Percentiles rank a stretch among this genome's conserved stretches.
Evolutionary conservation across 2,113 vertebrate genomes (phyloP).

Genomic region (Stigmatopora nigra): DNA sequence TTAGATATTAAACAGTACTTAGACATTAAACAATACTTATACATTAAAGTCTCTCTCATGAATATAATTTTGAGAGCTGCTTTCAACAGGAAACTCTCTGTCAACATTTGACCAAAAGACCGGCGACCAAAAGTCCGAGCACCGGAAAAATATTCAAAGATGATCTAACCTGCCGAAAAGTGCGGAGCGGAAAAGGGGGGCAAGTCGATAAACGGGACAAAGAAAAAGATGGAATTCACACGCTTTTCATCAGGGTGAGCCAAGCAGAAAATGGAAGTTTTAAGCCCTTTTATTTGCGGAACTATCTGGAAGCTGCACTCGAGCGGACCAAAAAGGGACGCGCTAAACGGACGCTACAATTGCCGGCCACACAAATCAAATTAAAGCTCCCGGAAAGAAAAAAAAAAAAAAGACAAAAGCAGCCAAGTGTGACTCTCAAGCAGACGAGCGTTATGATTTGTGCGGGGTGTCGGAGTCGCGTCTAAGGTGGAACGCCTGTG

Average conservation of each 20-base stretch:
- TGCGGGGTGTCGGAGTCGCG: constrained; percentile 1
- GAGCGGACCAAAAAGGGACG: constrained; percentile 1
- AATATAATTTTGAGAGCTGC: too few relatives aligned
- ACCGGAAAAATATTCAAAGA: too few relatives aligned
- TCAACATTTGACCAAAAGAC: too few relatives aligned
- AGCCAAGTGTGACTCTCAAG: constrained; percentile 1
- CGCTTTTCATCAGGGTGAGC: not conserved
- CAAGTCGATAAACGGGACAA: not conserved
- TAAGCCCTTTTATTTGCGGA: constrained; percentile 8
- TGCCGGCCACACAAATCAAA: constrained; percentile 8
- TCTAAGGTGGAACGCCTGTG: constrained; percentile 3
- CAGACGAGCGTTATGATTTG: not conserved
- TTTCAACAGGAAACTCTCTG: too few relatives aligned
- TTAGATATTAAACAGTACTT: too few relatives aligned
- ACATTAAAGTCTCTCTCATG: too few relatives aligned
- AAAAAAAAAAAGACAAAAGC: not conserved
- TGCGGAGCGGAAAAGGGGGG: not conserved
- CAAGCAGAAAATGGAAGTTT: constrained; percentile 3
- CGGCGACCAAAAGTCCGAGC: too few relatives aligned
- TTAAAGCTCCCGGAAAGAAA: not conserved
- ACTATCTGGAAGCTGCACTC: constrained; percentile 11
- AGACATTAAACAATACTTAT: too few relatives aligned
- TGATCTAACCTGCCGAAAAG: not conserved
- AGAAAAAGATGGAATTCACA: not conserved
- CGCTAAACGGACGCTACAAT: not conserved